Conservation (phyloP, 2,113 vertebrate species). For the Etia nguti region DNA sequence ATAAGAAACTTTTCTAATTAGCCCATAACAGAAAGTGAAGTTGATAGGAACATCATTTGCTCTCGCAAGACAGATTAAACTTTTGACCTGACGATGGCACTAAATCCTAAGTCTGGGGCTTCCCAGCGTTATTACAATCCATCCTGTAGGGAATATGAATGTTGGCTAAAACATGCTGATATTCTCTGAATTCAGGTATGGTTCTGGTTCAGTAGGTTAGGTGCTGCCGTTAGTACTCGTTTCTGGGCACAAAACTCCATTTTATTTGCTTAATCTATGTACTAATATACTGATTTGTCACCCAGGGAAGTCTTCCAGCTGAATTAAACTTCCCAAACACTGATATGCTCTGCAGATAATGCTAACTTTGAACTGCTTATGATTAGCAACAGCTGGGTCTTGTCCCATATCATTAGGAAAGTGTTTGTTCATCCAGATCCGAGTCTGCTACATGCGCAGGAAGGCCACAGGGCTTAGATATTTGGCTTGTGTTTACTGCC, state of each 20-base stretch:
- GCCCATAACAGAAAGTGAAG: not conserved
- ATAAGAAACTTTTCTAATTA: not conserved
- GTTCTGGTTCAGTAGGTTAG: not conserved
- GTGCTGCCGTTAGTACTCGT: not conserved
- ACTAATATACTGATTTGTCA: not conserved
- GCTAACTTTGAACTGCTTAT: not conserved
- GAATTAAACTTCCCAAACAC: not conserved
- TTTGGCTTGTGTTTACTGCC: not conserved
- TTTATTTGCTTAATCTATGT: not conserved
- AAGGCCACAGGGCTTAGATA: not conserved
- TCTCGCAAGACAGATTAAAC: not conserved
- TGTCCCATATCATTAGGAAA: slow-evolving; percentile 18
- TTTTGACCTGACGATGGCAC: not conserved
- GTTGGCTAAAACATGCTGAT: not conserved
- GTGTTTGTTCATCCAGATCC: not conserved
- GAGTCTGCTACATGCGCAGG: not conserved
- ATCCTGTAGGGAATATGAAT: not conserved
- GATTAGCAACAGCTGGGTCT: slow-evolving; percentile 14
- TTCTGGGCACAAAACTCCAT: not conserved
- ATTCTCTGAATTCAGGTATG: not conserved
- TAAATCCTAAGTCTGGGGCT: not conserved
- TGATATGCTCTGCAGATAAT: not conserved
- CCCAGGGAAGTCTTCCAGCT: not conserved
- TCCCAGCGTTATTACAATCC: not conserved
- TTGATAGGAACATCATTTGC: not conserved